Percentiles rank a stretch among this genome's conserved stretches.
Conservation (phyloP, 2,113 vertebrate genomes). For the Climacteris rufus region DNA sequence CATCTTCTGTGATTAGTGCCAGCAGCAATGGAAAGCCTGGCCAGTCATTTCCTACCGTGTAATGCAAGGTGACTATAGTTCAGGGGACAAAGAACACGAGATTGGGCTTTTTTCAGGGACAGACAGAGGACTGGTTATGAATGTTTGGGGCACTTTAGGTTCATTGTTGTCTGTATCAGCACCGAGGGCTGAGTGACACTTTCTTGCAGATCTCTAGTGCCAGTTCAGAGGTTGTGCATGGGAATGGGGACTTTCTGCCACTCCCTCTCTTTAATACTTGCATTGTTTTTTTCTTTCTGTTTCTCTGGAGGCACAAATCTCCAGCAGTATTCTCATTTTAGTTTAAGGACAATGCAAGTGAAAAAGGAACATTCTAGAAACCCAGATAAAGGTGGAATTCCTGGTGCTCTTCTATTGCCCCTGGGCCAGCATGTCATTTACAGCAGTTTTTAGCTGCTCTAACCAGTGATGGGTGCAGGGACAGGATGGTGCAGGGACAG, state of each 20-base stretch:
- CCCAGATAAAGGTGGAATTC: background rate
- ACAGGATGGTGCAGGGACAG: background rate
- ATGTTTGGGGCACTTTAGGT: background rate
- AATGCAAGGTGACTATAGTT: conserved; percentile 48
- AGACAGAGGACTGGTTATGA: background rate
- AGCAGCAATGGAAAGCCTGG: background rate
- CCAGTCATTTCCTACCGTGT: conserved; percentile 21
- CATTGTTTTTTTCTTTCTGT: background rate
- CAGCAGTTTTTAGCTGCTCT: background rate
- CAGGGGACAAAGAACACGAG: conserved; percentile 12
- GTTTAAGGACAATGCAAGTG: background rate
- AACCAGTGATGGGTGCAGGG: background rate
- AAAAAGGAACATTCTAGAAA: background rate
- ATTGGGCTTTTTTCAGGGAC: background rate
- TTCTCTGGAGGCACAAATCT: background rate
- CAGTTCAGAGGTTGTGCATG: background rate
- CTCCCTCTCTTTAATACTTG: background rate
- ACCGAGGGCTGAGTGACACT: fast-evolving
- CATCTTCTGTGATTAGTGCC: background rate
- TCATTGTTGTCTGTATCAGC: background rate
- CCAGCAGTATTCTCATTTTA: background rate
- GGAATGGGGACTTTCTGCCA: background rate
- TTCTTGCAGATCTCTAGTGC: background rate
- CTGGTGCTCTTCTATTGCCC: background rate
- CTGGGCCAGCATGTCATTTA: background rate